Evolutionary conservation across 2,888 invertebrate species (phyloP).

Genomic region (Lasioglossum malachurum): DNA sequence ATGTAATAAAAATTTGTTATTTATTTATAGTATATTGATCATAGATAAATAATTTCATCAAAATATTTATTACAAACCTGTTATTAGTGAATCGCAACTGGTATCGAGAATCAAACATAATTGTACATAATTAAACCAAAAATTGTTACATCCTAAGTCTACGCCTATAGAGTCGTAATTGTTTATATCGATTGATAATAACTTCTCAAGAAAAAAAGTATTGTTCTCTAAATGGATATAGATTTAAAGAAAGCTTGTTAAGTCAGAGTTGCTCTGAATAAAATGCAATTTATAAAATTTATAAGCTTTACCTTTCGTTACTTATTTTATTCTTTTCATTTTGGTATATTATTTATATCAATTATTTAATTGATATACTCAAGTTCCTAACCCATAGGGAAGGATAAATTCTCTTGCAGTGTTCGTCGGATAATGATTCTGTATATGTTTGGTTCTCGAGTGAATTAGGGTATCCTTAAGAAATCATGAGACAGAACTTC

Average conservation of each 20-base stretch:
- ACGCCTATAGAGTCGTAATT: neutral
- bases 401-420: neutral
- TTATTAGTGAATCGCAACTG: constrained; percentile 30
- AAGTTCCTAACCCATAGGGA: neutral
- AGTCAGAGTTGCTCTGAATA: neutral
- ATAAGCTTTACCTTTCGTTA: neutral
- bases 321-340: neutral
- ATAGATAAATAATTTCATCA: constrained; percentile 48
- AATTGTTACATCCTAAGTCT: neutral
- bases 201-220: neutral
- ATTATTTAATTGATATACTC: neutral
- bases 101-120: constrained; percentile 35
- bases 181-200: constrained; percentile 5
- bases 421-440: neutral
- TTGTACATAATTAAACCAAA: constrained; percentile 22
- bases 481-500: constrained; percentile 11
- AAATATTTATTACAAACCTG: constrained; percentile 45
- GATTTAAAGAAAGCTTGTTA: neutral
- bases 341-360: neutral
- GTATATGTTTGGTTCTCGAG: constrained; percentile 18
- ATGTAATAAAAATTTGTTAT: constrained; percentile 49
- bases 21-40: constrained; percentile 48
- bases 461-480: constrained; percentile 3
- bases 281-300: neutral
- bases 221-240: constrained; percentile 7